Evolutionary conservation across 2,113 vertebrate genomes (phyloP), one percentile per base, ranked within the genome.

Genomic region (Upupa epops): DNA sequence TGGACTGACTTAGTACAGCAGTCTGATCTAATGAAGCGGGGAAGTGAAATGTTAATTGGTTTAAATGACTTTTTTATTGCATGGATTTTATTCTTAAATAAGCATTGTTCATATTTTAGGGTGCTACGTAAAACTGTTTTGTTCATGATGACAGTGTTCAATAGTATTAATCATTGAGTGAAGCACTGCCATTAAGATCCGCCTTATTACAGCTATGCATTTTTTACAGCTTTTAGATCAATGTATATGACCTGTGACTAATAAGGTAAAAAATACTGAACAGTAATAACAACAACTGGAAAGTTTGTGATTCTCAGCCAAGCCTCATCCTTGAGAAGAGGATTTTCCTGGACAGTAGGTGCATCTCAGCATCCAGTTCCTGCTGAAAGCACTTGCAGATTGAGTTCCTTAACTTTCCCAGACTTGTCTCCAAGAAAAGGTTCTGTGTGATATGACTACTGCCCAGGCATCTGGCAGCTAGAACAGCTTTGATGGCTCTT

Each of bases 401-500:
- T 36, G n/a, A 51, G 14, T 48, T 65, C 52, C 31, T 46, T 60
- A 21, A 45, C 51, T 54, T 60, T 32, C 8, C 31, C 29, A 75
- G 31, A 28, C 12, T 48, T 51, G 52, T 61, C 29, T 22, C 14
- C 36, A 11, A 36, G 65, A 69, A 28, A 46, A 31, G 15, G 3
- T 34, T 65, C 11, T 13, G 31, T 58, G 72, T 34, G 9, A 26
- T 32, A 4, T 36, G 28, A 4, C 22, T 85, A 31, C 3, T 66
- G 5, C 6, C 17, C 6, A 0, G 58, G 34, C 7, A 3, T 8
- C 22, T 55, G 40, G 14, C 22, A 36, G 46, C 64, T 2, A 1
- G 12, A 46, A 28, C 25, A 59, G 22, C 59, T 76, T 17, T 32
- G 21, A 5, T 68, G n/a, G 40, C 19, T 66, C 28, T 4, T 75